Percentiles rank a stretch among this genome's conserved stretches.
These are phyloP conservation scores for Osedax fenrisi DNA, from an alignment of 2,888 invertebrate species.

Conservation along the genomic window DNA sequence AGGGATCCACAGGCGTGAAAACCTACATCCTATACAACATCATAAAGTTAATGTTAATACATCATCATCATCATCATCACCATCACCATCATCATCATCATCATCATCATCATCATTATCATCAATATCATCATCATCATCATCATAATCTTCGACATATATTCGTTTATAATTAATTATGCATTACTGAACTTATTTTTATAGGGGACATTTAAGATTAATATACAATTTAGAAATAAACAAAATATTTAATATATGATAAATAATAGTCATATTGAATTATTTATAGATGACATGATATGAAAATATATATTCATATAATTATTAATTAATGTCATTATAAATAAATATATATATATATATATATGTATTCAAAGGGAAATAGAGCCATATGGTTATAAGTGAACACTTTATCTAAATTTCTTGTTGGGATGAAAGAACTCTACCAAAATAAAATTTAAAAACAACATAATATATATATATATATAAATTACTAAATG, in stretches of 20 bases:
- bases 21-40: slow-evolving; percentile 43
- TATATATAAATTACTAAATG: too few species aligned
- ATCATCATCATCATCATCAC: slow-evolving; percentile 7
- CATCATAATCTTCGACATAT: neutral
- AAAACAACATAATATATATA: too few species aligned
- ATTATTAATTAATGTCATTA: neutral
- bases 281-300: neutral
- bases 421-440: too few species aligned
- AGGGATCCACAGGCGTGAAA: slow-evolving; percentile 51
- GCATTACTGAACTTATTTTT: too few species aligned
- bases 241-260: neutral
- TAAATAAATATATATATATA: neutral
- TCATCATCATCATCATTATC: slow-evolving; percentile 13
- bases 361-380: neutral
- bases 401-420: too few species aligned
- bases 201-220: too few species aligned
- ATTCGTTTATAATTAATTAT: neutral
- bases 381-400: too few species aligned
- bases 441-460: too few species aligned
- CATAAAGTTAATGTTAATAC: slow-evolving; percentile 12
- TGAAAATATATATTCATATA: neutral
- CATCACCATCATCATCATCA: slow-evolving; percentile 6
- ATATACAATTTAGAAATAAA: too few species aligned
- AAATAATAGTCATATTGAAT: neutral
- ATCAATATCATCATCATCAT: slow-evolving; percentile 19